A percentile compares a stretch with the other conserved stretches of the same genome.
phyloP scores from a whole-genome alignment of 2,797 vertebrate species.

The Sciurus carolinensis region DNA sequence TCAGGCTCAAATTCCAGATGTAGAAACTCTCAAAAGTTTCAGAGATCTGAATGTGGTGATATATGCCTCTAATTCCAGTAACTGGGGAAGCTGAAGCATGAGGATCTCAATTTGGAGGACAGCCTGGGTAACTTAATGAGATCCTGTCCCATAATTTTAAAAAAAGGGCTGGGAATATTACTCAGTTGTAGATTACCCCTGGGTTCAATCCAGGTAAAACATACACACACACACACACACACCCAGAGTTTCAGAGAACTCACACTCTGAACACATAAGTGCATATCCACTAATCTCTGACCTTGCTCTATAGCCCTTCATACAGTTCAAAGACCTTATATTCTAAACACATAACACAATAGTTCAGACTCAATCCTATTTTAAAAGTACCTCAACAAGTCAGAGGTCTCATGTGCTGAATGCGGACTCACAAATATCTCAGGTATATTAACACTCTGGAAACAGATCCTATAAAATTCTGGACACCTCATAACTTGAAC shows the following conservation, averaged over 20 bases:
- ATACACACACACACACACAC: too few species aligned
- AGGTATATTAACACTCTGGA: slow-evolving; percentile 13
- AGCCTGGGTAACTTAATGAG: too few species aligned
- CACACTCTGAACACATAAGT: not conserved
- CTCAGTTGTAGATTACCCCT: too few species aligned
- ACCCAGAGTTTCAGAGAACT: not conserved
- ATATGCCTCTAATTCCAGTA: too few species aligned
- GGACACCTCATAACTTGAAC: not conserved
- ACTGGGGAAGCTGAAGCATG: too few species aligned
- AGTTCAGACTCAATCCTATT: not conserved
- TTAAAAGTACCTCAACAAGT: not conserved
- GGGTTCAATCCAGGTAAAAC: too few species aligned
- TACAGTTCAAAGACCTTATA: not conserved
- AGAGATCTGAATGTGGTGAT: not conserved
- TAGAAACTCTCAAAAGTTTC: not conserved
- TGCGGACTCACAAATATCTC: not conserved
- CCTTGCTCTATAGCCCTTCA: not conserved
- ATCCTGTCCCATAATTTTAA: too few species aligned
- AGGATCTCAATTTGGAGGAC: too few species aligned
- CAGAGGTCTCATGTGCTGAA: not conserved
- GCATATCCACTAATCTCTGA: not conserved
- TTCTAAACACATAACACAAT: not conserved
- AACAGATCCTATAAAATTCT: slow-evolving; percentile 31
- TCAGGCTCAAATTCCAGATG: not conserved
- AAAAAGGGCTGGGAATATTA: too few species aligned